These are phyloP conservation scores for Cecropterus lyciades DNA, from an alignment of 1,140 invertebrate species.

Conservation along the genomic window DNA sequence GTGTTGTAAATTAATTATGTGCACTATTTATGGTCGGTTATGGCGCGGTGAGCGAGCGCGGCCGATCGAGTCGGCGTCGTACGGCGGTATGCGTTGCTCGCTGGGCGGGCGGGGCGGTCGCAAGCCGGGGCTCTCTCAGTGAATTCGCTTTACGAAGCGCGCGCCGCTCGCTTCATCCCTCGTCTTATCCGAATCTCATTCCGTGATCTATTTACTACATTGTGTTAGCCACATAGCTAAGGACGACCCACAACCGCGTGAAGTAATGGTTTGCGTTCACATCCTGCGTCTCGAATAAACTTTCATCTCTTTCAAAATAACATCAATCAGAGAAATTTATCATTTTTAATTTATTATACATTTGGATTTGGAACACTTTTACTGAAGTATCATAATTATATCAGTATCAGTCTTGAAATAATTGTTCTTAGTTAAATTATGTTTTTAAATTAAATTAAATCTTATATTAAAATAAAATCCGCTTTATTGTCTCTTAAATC, in stretches of 20 bases:
- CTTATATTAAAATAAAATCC: no score
- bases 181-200: conserved; percentile 41
- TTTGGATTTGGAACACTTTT: no score
- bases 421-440: no score
- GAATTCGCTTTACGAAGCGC: conserved; percentile 56
- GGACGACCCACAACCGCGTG: conserved; percentile 10
- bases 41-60: conserved; percentile 54
- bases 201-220: conserved; percentile 30
- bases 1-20: conserved; percentile 76
- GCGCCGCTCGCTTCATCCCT: conserved; percentile 67
- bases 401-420: no score
- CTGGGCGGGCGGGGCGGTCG: conserved; percentile 65
- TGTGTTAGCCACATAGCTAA: conserved; percentile 13
- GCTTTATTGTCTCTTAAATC: no score
- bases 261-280: conserved; percentile 31
- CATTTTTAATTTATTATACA: no score
- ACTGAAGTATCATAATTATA: no score
- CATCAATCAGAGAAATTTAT: no score
- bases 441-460: no score
- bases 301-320: conserved; percentile 4
- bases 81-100: conserved; percentile 63
- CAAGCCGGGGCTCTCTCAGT: conserved; percentile 5
- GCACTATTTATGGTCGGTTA: conserved; percentile 57
- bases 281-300: conserved; percentile 12
- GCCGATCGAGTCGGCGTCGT: conserved; percentile 62